Percentiles rank a stretch among this genome's conserved stretches.
Conservation (phyloP, 2,888 invertebrate species). For the Leuctra nigra region DNA sequence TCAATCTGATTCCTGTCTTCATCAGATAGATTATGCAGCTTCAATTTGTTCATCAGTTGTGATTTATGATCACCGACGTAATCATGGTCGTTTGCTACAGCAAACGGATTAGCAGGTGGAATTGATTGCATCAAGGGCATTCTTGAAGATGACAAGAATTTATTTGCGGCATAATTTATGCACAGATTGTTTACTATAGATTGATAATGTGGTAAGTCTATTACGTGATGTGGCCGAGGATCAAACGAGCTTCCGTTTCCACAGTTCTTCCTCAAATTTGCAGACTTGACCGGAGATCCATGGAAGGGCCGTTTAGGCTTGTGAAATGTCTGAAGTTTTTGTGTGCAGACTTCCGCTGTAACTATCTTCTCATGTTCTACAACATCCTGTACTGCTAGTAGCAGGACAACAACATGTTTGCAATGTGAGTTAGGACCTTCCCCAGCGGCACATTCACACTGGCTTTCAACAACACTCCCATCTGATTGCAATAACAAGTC, state of each 20-base stretch:
- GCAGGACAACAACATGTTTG: conserved; percentile 26
- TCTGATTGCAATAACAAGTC: conserved; percentile 14
- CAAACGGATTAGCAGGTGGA: conserved; percentile 21
- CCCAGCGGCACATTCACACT: conserved; percentile 28
- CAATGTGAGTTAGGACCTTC: conserved; percentile 25
- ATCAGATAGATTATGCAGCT: background rate
- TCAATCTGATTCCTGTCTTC: background rate
- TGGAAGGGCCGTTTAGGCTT: conserved; percentile 21
- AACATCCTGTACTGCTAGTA: conserved; percentile 25
- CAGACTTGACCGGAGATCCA: conserved; percentile 23
- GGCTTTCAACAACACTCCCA: conserved; percentile 18
- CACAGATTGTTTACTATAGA: conserved; percentile 8
- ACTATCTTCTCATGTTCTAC: conserved; percentile 12
- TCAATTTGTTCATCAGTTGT: background rate
- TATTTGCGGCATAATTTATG: conserved; percentile 17
- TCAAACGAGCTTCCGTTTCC: background rate
- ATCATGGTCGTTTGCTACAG: conserved; percentile 16
- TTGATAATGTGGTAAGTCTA: background rate
- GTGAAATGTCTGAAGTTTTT: conserved; percentile 27
- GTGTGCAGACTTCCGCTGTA: conserved; percentile 23
- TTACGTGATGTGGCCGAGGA: background rate
- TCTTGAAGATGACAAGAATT: no score
- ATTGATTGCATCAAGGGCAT: conserved; percentile 22
- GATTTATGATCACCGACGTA: background rate
- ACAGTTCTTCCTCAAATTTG: background rate